phyloP scores from a whole-genome alignment of 2,113 vertebrate genomes.

The Oreochromis spilurus region DNA sequence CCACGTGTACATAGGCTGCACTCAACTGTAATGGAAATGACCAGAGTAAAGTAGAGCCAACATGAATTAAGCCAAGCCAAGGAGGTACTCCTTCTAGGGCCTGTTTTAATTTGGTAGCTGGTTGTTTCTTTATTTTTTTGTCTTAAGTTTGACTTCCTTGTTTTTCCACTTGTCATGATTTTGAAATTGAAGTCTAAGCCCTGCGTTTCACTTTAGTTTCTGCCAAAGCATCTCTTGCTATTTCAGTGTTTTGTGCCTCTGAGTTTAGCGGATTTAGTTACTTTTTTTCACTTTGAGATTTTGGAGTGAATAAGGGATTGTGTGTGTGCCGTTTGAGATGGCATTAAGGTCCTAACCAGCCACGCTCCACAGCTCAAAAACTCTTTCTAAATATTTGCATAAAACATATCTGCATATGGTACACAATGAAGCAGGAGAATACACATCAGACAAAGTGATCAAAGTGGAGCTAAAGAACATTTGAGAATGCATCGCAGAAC shows the following conservation, averaged over 20 bases:
- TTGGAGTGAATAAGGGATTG: not conserved
- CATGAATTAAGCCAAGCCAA: not conserved
- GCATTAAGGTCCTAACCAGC: not conserved
- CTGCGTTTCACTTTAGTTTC: not conserved
- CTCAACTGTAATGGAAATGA: not conserved
- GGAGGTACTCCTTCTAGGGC: accelerated
- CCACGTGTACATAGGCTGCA: not conserved
- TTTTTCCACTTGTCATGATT: not conserved
- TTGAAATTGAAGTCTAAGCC: not conserved
- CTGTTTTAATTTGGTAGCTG: not conserved
- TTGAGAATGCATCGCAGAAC: not conserved
- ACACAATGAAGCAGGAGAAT: not conserved
- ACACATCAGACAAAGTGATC: not conserved
- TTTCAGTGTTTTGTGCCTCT: not conserved
- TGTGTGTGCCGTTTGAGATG: not conserved
- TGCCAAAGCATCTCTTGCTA: not conserved
- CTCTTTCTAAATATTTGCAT: not conserved
- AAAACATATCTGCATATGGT: not conserved
- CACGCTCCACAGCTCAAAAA: not conserved
- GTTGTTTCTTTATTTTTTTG: not conserved
- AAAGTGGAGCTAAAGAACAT: not conserved
- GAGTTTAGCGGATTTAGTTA: not conserved
- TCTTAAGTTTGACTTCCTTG: not conserved
- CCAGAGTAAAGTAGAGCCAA: not conserved
- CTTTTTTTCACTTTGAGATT: not conserved